Percentiles rank a stretch among this genome's conserved stretches.
phyloP scores from a whole-genome alignment of 2,113 vertebrate genomes.

The Engystomops pustulosus region DNA sequence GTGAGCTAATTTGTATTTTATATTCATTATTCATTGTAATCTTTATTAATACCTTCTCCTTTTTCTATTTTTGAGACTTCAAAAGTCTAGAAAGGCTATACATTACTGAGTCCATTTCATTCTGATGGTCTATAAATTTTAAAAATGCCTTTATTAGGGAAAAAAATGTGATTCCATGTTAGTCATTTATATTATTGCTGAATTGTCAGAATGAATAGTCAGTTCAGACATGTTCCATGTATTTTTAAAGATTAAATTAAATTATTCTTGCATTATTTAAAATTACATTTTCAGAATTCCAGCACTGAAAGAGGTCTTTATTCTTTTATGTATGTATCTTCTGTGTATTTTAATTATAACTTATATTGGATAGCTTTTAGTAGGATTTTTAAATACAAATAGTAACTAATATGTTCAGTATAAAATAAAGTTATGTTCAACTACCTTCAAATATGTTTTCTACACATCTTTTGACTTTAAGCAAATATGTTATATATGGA shows the following conservation, averaged over 20 bases:
- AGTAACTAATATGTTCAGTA: too few species aligned
- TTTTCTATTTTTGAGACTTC: slow-evolving; percentile 33
- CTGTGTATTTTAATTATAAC: not conserved
- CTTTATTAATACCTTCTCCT: slow-evolving; percentile 43
- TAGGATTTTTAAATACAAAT: too few species aligned
- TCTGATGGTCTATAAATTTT: slow-evolving; percentile 65
- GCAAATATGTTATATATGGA: too few species aligned
- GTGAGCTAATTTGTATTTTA: slow-evolving; percentile 17
- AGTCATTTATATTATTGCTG: slow-evolving; percentile 68
- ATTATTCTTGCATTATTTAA: slow-evolving; percentile 72
- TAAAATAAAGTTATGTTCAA: too few species aligned
- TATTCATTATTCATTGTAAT: slow-evolving; percentile 46
- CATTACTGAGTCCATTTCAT: slow-evolving; percentile 65
- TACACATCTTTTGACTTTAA: too few species aligned
- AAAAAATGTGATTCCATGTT: slow-evolving; percentile 65
- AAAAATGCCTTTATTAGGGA: slow-evolving; percentile 64
- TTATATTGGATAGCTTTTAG: too few species aligned
- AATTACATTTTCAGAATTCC: slow-evolving; percentile 66
- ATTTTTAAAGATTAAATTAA: slow-evolving; percentile 65
- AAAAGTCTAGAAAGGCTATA: slow-evolving; percentile 45
- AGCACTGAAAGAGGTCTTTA: slow-evolving; percentile 43
- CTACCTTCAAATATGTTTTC: too few species aligned
- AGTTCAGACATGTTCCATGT: slow-evolving; percentile 62
- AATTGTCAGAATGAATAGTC: slow-evolving; percentile 69
- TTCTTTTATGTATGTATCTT: not conserved